Evolutionary conservation across 1,140 invertebrate species (phyloP), one percentile per base, ranked within the genome.

Genomic region (Nomia melanderi): DNA sequence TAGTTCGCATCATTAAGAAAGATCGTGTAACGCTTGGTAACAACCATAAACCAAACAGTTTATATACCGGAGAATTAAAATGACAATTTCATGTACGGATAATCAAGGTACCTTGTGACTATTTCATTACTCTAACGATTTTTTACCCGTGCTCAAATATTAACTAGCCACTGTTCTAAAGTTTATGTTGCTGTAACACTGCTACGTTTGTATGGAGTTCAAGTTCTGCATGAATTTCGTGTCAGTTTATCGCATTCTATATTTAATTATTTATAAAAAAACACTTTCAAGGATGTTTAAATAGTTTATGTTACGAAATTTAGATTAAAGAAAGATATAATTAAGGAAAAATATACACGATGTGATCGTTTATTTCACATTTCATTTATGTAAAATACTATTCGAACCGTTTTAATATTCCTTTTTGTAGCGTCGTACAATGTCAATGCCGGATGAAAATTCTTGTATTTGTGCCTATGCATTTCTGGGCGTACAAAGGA

Each of bases 231-330:
- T 78, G 54, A n/a, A 65, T 65, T 60, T 74, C 57, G 7, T 56
- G 62, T 70, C n/a, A 14, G 12, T 69, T 70, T 67, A 47, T 17
- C 11, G 12, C 11, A 9, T 59, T 63, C 36, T 36, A 66, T 39
- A 66, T 78, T 72, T 66, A 73, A 79, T 81, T 77, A 9, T 23
- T 79, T 53, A 27, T 39, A 54, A 14, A 73, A 9, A n/a, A n/a
- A 44, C 12, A 31, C 5, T 66, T 81, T 53, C 27, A 65, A 53
- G 64, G 2, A 76, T 54, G 29, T 79, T 50, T 60, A 12, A 29
- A 77, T 70, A 17, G 2, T 65, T 56, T 81, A 14, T 31, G n/a
- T 66, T 67, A 67, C 11, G 1, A 3, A 66, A 57, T 4, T 74
- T 44, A 36, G 33, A 17, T 25, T 47, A 54, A 47, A 54, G 29